Base-by-base conservation (phyloP, 2,797 vertebrate species). In the Champsocephalus esox region DNA sequence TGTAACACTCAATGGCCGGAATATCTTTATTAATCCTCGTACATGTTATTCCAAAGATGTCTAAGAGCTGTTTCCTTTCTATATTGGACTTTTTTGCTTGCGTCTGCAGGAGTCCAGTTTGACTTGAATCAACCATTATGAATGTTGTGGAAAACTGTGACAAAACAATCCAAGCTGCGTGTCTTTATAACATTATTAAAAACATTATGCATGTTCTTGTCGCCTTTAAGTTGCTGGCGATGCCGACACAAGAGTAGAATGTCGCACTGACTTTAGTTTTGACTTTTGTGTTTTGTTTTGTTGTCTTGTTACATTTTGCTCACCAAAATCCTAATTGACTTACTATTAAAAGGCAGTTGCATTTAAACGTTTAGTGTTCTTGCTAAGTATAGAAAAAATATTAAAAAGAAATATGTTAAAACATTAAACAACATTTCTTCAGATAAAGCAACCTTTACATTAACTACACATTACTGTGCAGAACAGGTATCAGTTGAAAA, bases 1-100 rank as follows among this genome's bases (percentile, higher is more conserved):
- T 91, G 85, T 83, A 84, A 74, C 68, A 65, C 68, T 85, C 41
- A 74, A 52, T 81, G 66, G 67, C 68, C 3, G 49, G 78, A 83
- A 85, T 85, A 88, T 79, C 28, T 50, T 54, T 76, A 73, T 80
- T 85, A 81, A 67, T 79, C 14, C 14, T 57, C 75, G 44, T 14
- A 83, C 80, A 57, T 55, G 45, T 65, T 72, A 62, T 52, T 80
- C 57, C 45, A 61, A 48, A 64, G 12, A 73, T 43, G 51, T 50
- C 4, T 44, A 34, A 58, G 28, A 57, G 51, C 52, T 67, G 28
- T 73, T 66, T 55, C 56, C 17, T 49, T 59, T 65, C 8, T 9
- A 59, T 65, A 48, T 75, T 16, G 17, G 43, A 74, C 63, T 54
- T 78, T 59, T 79, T 13, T 51, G 8, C 16, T 10, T 70, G 72